Conservation (phyloP, 2,888 invertebrate genomes). For the Elmis aenea region DNA sequence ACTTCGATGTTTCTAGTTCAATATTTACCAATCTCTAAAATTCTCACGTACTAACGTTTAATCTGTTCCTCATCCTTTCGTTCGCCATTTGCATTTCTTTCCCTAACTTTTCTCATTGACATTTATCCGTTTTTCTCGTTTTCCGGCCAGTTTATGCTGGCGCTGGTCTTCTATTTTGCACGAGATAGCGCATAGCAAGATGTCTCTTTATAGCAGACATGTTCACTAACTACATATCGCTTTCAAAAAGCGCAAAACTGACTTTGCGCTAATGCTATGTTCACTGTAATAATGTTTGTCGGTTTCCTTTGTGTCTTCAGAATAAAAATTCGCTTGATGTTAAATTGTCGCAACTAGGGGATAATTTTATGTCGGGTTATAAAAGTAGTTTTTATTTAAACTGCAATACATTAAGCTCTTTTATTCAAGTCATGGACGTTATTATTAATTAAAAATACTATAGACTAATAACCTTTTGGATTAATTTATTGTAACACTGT, state of each 20-base stretch:
- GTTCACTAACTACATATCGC: conserved; percentile 3
- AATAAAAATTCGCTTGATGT: too few species aligned
- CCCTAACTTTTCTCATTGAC: conserved; percentile 16
- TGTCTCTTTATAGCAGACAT: conserved; percentile 5
- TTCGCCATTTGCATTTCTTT: conserved; percentile 24
- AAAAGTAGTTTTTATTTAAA: too few species aligned
- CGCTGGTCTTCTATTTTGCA: conserved; percentile 7
- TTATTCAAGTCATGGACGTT: too few species aligned
- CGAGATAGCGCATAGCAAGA: conserved; percentile 4
- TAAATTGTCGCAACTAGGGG: too few species aligned
- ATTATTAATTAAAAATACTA: too few species aligned
- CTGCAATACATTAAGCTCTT: too few species aligned
- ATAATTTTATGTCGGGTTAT: too few species aligned
- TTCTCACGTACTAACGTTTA: conserved; percentile 42
- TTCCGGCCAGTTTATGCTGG: conserved; percentile 7
- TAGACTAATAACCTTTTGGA: too few species aligned
- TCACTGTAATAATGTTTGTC: too few species aligned
- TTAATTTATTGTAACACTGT: too few species aligned
- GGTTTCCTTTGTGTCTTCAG: too few species aligned
- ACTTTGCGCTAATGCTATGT: conserved; percentile 1
- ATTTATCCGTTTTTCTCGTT: conserved; percentile 17
- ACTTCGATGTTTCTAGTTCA: conserved; percentile 26
- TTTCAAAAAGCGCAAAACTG: conserved; percentile 2
- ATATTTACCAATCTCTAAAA: conserved; percentile 41
- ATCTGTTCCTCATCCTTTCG: conserved; percentile 40